Evolutionary conservation across 2,888 invertebrate species (phyloP), one percentile per base, ranked within the genome.

Genomic region (Xestoiulus laeticollis): DNA sequence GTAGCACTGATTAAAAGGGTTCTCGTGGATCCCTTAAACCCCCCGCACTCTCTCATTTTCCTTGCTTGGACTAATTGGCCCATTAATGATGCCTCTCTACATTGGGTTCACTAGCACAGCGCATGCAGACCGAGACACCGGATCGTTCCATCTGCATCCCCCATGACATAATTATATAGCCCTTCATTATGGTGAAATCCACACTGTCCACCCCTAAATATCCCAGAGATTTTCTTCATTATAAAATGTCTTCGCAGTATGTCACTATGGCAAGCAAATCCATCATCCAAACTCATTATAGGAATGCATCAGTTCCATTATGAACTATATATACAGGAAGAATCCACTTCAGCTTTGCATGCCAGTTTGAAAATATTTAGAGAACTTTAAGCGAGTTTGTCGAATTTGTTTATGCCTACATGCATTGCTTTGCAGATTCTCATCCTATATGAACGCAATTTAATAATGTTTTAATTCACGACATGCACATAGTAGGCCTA

Each of bases 1-100:
- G 59, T 59, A 59, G 59, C 59, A 59, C 59, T 59, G 59, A 59
- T 59, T 59, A 59, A 59, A 59, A 59, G 59, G 59, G 59, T 59
- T 59, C 59, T 59, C 59, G 22, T 19, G 59, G 59, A 59, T 59
- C 59, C 59, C 59, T 59, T 59, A 59, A 59, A 59, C 59, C 59
- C 59, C 59, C 59, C 8, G 59, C 59, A 59, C 59, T 59, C 59
- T 59, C 59, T 59, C 59, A 59, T 59, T 59, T 59, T 59, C 59
- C 59, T 59, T 59, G 22, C 59, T 59, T 10, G 59, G 59, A 59
- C 59, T 59, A 59, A 59, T 59, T 59, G 59, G 59, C 59, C 59
- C 59, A 59, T 59, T 59, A 59, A 59, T 59, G 59, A 59, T 59
- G 59, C 59, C 59, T 59, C 59, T 22, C 59, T 59, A 59, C 59